phyloP scores from a whole-genome alignment of 2,113 vertebrate species.

The Corythaeola cristata region DNA sequence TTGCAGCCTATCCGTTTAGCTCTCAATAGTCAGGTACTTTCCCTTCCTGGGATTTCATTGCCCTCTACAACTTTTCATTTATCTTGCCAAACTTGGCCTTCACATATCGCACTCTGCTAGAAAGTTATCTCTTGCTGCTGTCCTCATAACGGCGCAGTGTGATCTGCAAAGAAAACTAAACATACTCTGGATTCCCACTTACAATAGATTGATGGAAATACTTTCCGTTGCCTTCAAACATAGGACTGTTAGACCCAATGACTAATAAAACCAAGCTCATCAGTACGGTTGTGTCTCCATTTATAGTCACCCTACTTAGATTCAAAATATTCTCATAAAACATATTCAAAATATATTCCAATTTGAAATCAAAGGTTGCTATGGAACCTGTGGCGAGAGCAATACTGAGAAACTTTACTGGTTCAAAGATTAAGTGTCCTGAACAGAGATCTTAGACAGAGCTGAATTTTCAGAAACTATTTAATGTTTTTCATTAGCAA shows the following conservation, averaged over 20 bases:
- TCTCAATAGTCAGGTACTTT: background rate
- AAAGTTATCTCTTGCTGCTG: background rate
- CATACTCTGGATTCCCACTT: background rate
- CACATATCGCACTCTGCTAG: background rate
- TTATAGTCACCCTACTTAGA: background rate
- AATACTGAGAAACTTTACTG: background rate
- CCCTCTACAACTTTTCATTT: background rate
- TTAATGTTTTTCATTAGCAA: background rate
- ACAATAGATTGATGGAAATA: background rate
- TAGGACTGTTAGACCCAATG: background rate
- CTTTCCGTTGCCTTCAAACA: background rate
- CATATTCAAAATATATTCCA: background rate
- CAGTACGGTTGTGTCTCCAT: background rate
- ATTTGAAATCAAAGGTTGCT: background rate
- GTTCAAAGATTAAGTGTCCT: background rate
- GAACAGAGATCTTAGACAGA: background rate
- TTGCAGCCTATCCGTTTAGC: background rate
- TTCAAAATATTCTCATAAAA: background rate
- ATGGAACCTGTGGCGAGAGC: background rate
- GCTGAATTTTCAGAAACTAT: background rate
- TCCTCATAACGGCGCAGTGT: accelerated
- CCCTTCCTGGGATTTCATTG: background rate
- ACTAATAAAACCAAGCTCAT: background rate
- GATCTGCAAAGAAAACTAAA: background rate
- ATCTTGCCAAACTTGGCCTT: background rate